Percentiles rank a stretch among this genome's conserved stretches.
phyloP scores from a whole-genome alignment of 2,888 invertebrate genomes.

The Ceraclea dissimilis region DNA sequence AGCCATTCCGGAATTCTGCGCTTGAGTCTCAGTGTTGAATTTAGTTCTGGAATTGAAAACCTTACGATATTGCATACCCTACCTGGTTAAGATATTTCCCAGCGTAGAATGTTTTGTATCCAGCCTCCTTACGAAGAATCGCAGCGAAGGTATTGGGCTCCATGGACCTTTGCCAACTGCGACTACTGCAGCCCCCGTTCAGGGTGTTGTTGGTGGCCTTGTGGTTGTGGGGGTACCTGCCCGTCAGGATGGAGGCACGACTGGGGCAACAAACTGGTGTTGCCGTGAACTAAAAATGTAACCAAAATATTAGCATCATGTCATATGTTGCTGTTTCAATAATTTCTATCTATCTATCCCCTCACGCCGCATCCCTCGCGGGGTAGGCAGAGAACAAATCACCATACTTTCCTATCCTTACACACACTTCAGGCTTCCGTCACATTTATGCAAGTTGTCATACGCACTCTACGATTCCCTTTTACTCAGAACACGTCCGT shows the following conservation, averaged over 20 bases:
- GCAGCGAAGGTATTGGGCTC: slow-evolving; percentile 65
- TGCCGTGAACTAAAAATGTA: slow-evolving; percentile 61
- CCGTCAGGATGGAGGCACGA: slow-evolving; percentile 78
- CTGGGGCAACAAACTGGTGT: slow-evolving; percentile 88
- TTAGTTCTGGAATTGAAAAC: too few relatives aligned
- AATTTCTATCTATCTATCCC: too few relatives aligned
- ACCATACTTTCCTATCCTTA: too few relatives aligned
- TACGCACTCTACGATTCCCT: too few relatives aligned
- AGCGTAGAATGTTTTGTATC: slow-evolving; percentile 81
- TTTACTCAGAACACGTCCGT: too few relatives aligned
- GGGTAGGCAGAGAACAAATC: too few relatives aligned
- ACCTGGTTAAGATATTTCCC: slow-evolving; percentile 93
- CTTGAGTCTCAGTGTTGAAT: too few relatives aligned
- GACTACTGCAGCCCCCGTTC: slow-evolving; percentile 67
- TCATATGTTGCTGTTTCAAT: background rate
- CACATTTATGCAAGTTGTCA: too few relatives aligned
- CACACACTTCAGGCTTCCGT: too few relatives aligned
- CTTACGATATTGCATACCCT: too few relatives aligned
- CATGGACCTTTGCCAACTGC: slow-evolving; percentile 54
- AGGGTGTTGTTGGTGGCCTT: slow-evolving; percentile 69
- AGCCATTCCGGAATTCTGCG: too few relatives aligned
- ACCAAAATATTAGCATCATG: slow-evolving; percentile 4
- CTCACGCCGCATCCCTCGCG: too few relatives aligned
- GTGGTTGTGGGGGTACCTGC: slow-evolving; percentile 79
- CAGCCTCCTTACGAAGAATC: slow-evolving; percentile 51